Evolutionary conservation across 2,113 vertebrate species (phyloP), one percentile per base, ranked within the genome.

Genomic region (Brachirus orientalis): DNA sequence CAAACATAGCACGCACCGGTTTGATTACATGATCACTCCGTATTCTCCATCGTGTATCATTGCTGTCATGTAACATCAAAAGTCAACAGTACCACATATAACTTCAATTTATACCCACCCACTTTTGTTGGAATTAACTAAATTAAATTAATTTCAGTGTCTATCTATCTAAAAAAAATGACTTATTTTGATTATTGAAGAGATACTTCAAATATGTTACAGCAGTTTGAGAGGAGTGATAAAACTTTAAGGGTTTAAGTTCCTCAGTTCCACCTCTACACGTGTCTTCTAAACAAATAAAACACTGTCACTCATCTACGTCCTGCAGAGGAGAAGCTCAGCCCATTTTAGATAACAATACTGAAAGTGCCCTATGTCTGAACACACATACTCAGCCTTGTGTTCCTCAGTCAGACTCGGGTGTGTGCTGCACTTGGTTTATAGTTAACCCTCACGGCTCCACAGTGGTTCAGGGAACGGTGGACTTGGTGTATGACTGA

Each of bases 271-370:
- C 73, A 52, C 70, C 48, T 41, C 58, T 48, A 10, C 54, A 67
- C 13, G 20, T 44, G 61, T 36, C 53, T 68, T n/a, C 38, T 63
- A 71, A 74, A 40, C 55, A 80, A 80, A 77, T 53, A 72, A 51
- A 72, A 51, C 48, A 48, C n/a, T n/a, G 38, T 40, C 38, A 57
- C 17, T 6, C 36, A 22, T 17, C 40, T 1, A 67, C 13, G 3
- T 45, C 40, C 11, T 18, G 43, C 4, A 0, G 4, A 54, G 47
- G 9, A 50, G 16, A 51, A 18, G 47, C 64, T 65, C 60, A 22
- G 41, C 65, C 52, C 52, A 52, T 53, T 58, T 46, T 10, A 63
- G 73, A 86, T 61, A 61, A 56, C 19, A 66, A 48, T 4, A 55
- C 22, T 17, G 12, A 28, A 37, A 8, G 37, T 54, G 41, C 37